Evolutionary conservation across 2,888 invertebrate genomes (phyloP).

Genomic region (Globia sparganii): DNA sequence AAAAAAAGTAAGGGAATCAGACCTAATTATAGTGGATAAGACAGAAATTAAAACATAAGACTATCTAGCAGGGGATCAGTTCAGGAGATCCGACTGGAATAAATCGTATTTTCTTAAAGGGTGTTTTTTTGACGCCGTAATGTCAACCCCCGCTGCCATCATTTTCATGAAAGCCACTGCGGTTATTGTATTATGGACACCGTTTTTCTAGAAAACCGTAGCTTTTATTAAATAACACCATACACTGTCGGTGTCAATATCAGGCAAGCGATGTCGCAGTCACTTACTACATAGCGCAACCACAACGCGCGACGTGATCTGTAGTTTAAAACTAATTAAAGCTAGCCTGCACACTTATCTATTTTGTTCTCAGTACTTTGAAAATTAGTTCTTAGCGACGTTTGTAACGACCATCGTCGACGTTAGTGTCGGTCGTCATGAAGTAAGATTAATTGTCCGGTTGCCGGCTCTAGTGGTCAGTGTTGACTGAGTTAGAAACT

Average conservation of each 20-base stretch:
- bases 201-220: not conserved
- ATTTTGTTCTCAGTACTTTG: conserved; percentile 29
- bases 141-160: too few relatives aligned
- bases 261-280: not conserved
- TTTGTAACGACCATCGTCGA: conserved; percentile 26
- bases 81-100: too few relatives aligned
- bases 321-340: conserved; percentile 21
- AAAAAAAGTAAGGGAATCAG: too few relatives aligned
- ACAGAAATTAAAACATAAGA: too few relatives aligned
- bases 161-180: not conserved
- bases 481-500: conserved; percentile 17
- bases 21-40: too few relatives aligned
- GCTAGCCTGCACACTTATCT: not conserved
- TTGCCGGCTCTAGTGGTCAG: conserved; percentile 5
- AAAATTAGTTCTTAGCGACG: conserved; percentile 50
- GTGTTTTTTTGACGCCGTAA: too few relatives aligned
- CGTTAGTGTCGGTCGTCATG: conserved; percentile 23
- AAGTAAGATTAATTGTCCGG: conserved; percentile 54
- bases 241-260: not conserved
- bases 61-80: too few relatives aligned
- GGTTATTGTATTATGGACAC: not conserved
- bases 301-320: not conserved
- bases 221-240: not conserved
- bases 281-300: not conserved
- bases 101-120: too few relatives aligned